Percentiles rank a stretch among this genome's conserved stretches.
phyloP scores from a whole-genome alignment of 2,888 invertebrate species.

The Therioaphis trifolii region DNA sequence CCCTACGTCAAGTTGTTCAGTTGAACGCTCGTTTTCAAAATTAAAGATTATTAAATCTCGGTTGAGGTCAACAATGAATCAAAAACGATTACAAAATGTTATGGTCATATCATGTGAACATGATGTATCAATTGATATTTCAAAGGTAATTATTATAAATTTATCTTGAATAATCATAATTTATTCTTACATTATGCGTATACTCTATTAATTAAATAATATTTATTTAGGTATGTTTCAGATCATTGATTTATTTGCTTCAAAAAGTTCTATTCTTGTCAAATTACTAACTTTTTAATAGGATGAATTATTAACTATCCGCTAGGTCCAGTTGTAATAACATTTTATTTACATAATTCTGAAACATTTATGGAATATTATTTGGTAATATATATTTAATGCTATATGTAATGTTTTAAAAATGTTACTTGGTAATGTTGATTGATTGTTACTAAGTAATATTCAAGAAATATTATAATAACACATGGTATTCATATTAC shows the following conservation, averaged over 20 bases:
- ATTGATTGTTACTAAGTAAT: too few species aligned
- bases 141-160: conserved; percentile 10
- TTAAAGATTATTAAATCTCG: conserved; percentile 23
- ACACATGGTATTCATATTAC: too few species aligned
- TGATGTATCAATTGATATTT: conserved; percentile 23
- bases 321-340: too few species aligned
- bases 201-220: not conserved
- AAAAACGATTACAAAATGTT: conserved; percentile 19
- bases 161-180: conserved; percentile 9
- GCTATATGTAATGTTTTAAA: too few species aligned
- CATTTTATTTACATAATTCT: too few species aligned
- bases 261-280: conserved; percentile 15
- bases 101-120: not conserved
- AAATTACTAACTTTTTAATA: conserved; percentile 10
- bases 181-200: not conserved
- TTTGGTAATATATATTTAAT: too few species aligned
- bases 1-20: conserved; percentile 11
- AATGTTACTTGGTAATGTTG: too few species aligned
- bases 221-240: conserved; percentile 27
- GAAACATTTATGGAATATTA: too few species aligned
- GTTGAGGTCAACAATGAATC: conserved; percentile 29
- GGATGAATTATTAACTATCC: conserved; percentile 2
- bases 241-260: conserved; percentile 29
- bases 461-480: too few species aligned
- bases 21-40: too few species aligned